Evolutionary conservation across 2,113 vertebrate species (phyloP), one percentile per base, ranked within the genome.

Genomic region (Nipponia nippon): DNA sequence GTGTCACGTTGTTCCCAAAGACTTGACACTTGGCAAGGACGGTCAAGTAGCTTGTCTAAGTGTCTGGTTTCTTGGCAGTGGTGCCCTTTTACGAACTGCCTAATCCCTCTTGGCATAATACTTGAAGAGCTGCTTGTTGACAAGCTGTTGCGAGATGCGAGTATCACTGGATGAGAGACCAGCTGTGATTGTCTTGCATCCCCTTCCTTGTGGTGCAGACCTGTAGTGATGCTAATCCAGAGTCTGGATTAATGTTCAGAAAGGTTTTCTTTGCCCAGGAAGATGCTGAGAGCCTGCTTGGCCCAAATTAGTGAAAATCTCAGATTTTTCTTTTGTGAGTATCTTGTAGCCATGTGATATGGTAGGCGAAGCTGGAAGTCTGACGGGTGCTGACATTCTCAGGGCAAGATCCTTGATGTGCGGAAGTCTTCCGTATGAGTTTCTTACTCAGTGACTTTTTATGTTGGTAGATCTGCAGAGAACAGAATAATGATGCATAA

Each of bases 401-500:
- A 32, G 21, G 34, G 52, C 30, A 69, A 76, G 26, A 56, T 46
- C 8, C 16, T 87, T 95, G 7, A 8, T 13, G 5, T 13, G 4
- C 77, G 18, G 16, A 73, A 84, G 15, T 50, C 49, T 79, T 44
- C 55, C 1, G 0, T 58, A 17, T 21, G 44, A 65, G 8, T 88
- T 88, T 85, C 82, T 95, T 18, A 91, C 29, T 87, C 12, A 7
- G 3, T 91, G 29, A 78, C 42, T 76, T 87, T 93, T 83, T 93
- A 5, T 85, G 25, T 91, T 85, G 82, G 13, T 89, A 99, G 98
- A 88, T 99, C 99, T 59, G 97, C 98, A 90, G 99, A 99, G 97
- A 99, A 99, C 97, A 98, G 98, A 92, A 98, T 98, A 95, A 99
- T 99, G 98, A 98, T 99, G 99, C 98, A 99, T 75, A 99, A 99